These are phyloP conservation scores for Mesocentrotus franciscanus DNA, from an alignment of 53 echinoderm and acorn worm genomes.

Conservation along the genomic window DNA sequence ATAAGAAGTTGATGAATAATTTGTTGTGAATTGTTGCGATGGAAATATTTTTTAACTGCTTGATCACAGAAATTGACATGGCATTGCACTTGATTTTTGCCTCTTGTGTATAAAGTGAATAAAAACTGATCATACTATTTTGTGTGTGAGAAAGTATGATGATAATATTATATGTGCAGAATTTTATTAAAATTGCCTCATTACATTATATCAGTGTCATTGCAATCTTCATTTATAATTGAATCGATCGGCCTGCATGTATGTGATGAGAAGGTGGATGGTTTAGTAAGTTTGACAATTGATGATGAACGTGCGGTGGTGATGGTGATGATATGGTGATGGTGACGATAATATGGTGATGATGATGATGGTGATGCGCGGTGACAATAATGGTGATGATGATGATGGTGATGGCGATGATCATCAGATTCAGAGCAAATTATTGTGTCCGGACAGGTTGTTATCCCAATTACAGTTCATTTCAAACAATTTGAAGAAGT, in stretches of 20 bases:
- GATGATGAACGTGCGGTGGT: no score
- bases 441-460: no score
- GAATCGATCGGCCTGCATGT: not conserved
- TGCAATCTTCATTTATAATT: not conserved
- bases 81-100: slow-evolving; percentile 34
- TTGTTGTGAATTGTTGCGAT: not conserved
- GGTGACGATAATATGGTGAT: not conserved
- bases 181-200: slow-evolving; percentile 58
- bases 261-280: not conserved
- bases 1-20: not conserved
- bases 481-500: no score
- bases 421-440: not conserved
- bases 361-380: not conserved
- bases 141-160: slow-evolving; percentile 56
- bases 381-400: not conserved
- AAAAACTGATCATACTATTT: slow-evolving; percentile 38
- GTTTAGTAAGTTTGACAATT: not conserved
- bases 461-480: no score
- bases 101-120: slow-evolving; percentile 26
- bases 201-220: not conserved
- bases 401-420: not conserved
- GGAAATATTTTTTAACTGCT: not conserved
- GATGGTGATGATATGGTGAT: not conserved
- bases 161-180: slow-evolving; percentile 32
- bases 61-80: not conserved